These are phyloP conservation scores for Parauchenoglanis punctatus DNA, from an alignment of 2,797 vertebrate genomes.

Conservation along the genomic window DNA sequence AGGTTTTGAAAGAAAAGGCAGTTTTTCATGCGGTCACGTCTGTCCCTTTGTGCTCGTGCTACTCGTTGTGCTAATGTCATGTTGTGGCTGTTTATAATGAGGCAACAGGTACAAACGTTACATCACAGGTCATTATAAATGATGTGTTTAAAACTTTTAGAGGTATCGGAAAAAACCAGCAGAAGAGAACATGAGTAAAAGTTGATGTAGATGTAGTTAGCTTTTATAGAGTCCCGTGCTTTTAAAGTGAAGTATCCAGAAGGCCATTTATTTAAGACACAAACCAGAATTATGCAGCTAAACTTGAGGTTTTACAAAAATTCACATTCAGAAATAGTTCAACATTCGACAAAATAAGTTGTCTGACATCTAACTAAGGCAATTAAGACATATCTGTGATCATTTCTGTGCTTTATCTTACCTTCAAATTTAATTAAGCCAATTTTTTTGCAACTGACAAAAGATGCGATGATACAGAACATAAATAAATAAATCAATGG, in stretches of 20 bases:
- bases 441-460: background rate
- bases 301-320: background rate
- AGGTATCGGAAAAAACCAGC: background rate
- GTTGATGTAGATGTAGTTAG: background rate
- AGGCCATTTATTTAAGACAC: background rate
- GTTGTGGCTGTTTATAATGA: background rate
- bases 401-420: constrained; percentile 3
- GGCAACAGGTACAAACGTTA: background rate
- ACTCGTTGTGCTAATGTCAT: background rate
- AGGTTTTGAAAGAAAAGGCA: constrained; percentile 60
- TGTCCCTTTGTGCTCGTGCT: constrained; percentile 1
- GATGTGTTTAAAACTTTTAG: background rate
- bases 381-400: background rate
- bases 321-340: constrained; percentile 23
- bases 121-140: background rate
- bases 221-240: background rate
- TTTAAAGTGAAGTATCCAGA: constrained; percentile 2
- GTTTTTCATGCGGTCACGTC: constrained; percentile 68
- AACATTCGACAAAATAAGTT: background rate
- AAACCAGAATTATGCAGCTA: background rate
- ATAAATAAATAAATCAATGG: background rate
- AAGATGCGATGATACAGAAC: background rate
- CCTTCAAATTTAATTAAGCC: background rate
- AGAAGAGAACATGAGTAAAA: background rate
- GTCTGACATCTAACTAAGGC: constrained; percentile 10